phyloP scores from a whole-genome alignment of 2,113 vertebrate genomes.

The Hypocryptadius cinnamomeus region DNA sequence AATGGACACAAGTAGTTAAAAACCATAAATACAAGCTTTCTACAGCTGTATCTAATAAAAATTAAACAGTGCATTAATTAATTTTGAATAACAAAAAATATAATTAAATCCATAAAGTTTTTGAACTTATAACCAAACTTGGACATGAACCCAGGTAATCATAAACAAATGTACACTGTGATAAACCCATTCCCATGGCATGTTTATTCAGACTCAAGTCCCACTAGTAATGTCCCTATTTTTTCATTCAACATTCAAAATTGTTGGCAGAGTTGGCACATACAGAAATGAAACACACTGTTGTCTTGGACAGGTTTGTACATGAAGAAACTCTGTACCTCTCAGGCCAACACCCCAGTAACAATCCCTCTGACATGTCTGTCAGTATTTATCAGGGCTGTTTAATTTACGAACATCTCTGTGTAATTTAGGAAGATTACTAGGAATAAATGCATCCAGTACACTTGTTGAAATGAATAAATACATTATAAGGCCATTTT shows the following conservation, averaged over 20 bases:
- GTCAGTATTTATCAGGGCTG: constrained; percentile 79
- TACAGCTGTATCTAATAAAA: background rate
- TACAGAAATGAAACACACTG: background rate
- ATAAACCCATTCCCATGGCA: constrained; percentile 23
- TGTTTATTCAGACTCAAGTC: constrained; percentile 73
- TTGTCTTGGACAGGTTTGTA: background rate
- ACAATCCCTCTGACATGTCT: constrained; percentile 83
- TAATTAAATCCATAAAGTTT: constrained; percentile 65
- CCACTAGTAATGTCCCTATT: constrained; percentile 81
- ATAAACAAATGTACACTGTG: constrained; percentile 80
- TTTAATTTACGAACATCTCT: constrained; percentile 73
- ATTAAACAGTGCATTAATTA: background rate
- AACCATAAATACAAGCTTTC: background rate
- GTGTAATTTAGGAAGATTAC: constrained; percentile 75
- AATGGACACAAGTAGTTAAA: background rate
- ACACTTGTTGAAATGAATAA: constrained; percentile 63
- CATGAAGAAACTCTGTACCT: constrained; percentile 55
- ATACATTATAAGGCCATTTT: background rate
- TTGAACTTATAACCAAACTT: constrained; percentile 78
- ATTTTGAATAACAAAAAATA: background rate
- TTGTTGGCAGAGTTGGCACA: constrained; percentile 67
- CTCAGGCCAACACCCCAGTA: constrained; percentile 71
- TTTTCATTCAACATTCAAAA: constrained; percentile 78
- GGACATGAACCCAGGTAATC: constrained; percentile 81
- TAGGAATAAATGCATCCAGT: constrained; percentile 74